Evolutionary conservation across 2,113 vertebrate species (phyloP), one percentile per base, ranked within the genome.

Genomic region (Plecturocebus donacophilus): DNA sequence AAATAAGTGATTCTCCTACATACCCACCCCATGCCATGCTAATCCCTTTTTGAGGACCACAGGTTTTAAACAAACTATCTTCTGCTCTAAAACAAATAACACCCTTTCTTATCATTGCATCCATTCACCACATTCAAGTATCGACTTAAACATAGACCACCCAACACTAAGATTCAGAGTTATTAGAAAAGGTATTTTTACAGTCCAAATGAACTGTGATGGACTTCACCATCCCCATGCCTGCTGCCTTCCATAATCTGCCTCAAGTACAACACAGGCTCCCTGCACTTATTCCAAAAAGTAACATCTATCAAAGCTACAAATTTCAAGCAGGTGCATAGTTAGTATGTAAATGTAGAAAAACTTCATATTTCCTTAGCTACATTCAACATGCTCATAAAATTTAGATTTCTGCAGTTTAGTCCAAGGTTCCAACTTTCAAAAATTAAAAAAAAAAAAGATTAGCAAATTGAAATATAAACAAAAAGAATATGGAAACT

Each of bases 281-380:
- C 40, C 83, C 90, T 61, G 40, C 27, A 54, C 68, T 17, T 80
- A 70, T 73, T 97, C 89, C 76, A 93, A 75, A 93, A 87, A 88
- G 64, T 68, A 93, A 90, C 81, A 94, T 81, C 86, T 90, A 93
- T 93, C 84, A 95, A 93, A 96, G 80, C 56, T 68, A 90, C 92
- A 97, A 96, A 97, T 97, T 93, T 92, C 93, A 97, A 97, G 87
- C 93, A 97, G 91, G 91, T 96, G 87, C 92, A 27, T 20, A 71
- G 54, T 95, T 68, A 76, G n/a, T 61, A 89, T 77, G 75, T 68
- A 87, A 81, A 82, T 90, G 85, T 82, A 93, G 87, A 93, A 92
- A 54, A 71, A 95, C 75, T 93, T 97, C 95, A 58, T 76, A 77
- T 96, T 95, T 98, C 96, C 90, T 94, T 49, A 16, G 84, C 23